A percentile compares a stretch with the other conserved stretches of the same genome.
These are phyloP conservation scores for Sebastes nivosus DNA, from an alignment of 2,797 vertebrate genomes.

Conservation along the genomic window DNA sequence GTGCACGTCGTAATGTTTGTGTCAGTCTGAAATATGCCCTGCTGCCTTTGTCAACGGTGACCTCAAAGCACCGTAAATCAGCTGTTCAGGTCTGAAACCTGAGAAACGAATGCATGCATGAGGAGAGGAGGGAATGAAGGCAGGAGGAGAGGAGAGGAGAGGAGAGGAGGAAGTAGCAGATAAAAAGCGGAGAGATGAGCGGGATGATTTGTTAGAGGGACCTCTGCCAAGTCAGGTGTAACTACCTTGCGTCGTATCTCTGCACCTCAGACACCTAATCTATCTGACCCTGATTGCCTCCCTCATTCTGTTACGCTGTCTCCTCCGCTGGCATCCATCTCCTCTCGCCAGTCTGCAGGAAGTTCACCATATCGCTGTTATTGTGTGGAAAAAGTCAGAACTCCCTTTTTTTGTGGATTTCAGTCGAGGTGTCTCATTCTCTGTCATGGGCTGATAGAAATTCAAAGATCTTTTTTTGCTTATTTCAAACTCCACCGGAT, in stretches of 20 bases:
- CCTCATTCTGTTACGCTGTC: constrained; percentile 31
- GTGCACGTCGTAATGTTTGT: constrained; percentile 35
- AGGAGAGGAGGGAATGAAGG: constrained; percentile 4
- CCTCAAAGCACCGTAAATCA: constrained; percentile 65
- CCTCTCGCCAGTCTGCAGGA: constrained; percentile 10
- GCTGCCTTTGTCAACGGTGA: constrained; percentile 57
- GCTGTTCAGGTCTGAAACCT: constrained; percentile 35
- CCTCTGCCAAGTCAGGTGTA: constrained; percentile 68
- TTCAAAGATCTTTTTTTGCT: background rate
- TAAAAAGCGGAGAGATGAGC: constrained; percentile 41
- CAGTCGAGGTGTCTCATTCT: background rate
- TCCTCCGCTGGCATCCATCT: constrained; percentile 39
- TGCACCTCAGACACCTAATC: constrained; percentile 65
- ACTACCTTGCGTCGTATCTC: constrained; percentile 60
- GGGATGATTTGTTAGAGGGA: constrained; percentile 54
- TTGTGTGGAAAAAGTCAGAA: constrained; percentile 29
- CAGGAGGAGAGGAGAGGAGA: background rate
- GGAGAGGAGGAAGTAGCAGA: constrained; percentile 21
- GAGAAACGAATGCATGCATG: constrained; percentile 33
- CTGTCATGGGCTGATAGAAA: background rate
- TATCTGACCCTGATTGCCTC: constrained; percentile 57
- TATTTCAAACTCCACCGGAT: background rate
- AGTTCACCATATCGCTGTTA: constrained; percentile 13
- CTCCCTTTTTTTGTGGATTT: constrained; percentile 11
- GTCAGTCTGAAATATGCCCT: constrained; percentile 58